phyloP scores from a whole-genome alignment of 35 echinoderm and acorn worm genomes.

The Heliocidaris tuberculata region DNA sequence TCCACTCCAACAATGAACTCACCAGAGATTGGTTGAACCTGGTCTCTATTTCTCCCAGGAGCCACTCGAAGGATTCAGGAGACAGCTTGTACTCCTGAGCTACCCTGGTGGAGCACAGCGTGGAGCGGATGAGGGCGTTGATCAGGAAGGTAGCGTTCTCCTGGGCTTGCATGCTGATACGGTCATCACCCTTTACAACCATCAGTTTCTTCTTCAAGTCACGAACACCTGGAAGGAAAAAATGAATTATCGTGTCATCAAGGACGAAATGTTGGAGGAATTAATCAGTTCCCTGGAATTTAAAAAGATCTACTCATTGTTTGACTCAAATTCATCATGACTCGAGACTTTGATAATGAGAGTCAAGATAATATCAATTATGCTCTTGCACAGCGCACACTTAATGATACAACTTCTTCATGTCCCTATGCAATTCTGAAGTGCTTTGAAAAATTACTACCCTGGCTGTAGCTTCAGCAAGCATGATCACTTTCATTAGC shows the following conservation, averaged over 20 bases:
- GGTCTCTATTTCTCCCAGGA: constrained; percentile 95
- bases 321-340: not conserved
- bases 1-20: not conserved
- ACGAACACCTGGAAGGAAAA: constrained; percentile 57
- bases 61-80: constrained; percentile 87
- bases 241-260: not conserved
- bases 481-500: too few species aligned
- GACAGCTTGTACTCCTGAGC: constrained; percentile 83
- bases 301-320: not conserved
- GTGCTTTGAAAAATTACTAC: too few species aligned
- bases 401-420: not conserved
- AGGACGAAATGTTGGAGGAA: not conserved
- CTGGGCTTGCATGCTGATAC: constrained; percentile 94
- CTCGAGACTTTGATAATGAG: too few species aligned
- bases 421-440: not conserved
- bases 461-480: too few species aligned
- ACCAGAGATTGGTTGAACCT: constrained; percentile 90
- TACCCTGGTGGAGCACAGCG: constrained; percentile 69
- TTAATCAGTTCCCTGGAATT: not conserved
- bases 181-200: constrained; percentile 90
- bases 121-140: constrained; percentile 83
- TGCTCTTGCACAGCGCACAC: too few species aligned
- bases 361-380: not conserved
- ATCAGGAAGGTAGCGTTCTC: constrained; percentile 91
- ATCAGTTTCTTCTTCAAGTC: constrained; percentile 78